Conservation (phyloP, 2,888 invertebrate species). For the Malthinus seriepunctatus region DNA sequence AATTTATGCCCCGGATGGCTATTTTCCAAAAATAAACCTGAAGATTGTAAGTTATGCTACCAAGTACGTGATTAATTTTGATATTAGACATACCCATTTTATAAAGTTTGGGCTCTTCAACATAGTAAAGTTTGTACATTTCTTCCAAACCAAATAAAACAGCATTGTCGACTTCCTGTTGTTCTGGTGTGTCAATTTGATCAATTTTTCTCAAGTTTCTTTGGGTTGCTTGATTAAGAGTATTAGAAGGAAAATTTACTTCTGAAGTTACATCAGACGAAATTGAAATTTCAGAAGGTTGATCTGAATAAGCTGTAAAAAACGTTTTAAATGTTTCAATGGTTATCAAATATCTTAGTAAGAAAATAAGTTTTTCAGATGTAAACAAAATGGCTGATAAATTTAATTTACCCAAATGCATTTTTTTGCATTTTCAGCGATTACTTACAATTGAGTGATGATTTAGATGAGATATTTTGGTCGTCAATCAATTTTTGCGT, state of each 20-base stretch:
- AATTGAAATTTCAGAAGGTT: no score
- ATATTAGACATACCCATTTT: conserved; percentile 58
- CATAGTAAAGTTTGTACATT: conserved; percentile 67
- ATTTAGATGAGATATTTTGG: background rate
- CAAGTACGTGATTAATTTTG: background rate
- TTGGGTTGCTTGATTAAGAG: no score
- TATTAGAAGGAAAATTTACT: background rate
- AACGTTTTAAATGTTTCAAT: no score
- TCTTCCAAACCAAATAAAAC: conserved; percentile 68
- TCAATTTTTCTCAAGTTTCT: background rate
- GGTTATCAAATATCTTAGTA: background rate
- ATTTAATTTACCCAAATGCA: no score
- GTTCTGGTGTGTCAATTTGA: conserved; percentile 32
- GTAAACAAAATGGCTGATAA: background rate
- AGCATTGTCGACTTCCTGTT: conserved; percentile 65
- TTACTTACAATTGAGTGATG: background rate
- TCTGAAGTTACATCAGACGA: background rate
- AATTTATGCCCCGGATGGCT: conserved; percentile 71
- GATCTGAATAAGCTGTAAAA: no score
- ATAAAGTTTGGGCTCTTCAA: conserved; percentile 63
- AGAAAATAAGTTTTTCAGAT: background rate
- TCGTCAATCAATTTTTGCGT: conserved; percentile 11
- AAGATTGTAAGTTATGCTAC: background rate
- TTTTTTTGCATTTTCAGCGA: no score
- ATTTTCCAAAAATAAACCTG: conserved; percentile 67